Evolutionary conservation across 2,113 vertebrate species (phyloP).

Genomic region (Cyanocitta stelleri): DNA sequence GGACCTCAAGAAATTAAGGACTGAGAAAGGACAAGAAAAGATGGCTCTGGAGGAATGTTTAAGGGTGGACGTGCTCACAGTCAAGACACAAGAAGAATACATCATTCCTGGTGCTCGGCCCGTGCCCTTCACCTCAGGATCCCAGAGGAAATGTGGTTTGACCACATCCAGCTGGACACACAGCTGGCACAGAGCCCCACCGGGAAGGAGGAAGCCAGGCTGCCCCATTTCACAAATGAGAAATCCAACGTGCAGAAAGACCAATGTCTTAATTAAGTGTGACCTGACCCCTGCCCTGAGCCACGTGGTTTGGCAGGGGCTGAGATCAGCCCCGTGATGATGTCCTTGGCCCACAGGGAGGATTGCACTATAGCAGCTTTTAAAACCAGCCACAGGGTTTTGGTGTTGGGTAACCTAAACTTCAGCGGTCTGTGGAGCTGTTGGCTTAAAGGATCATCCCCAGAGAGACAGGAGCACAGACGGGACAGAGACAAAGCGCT

Average conservation of each 20-base stretch:
- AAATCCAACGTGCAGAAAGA: not conserved
- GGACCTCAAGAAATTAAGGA: not conserved
- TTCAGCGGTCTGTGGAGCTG: not conserved
- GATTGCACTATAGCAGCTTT: not conserved
- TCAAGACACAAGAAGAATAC: not conserved
- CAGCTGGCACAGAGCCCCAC: accelerated
- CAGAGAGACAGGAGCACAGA: not conserved
- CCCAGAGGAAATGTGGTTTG: not conserved
- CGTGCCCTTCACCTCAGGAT: not conserved
- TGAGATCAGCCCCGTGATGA: not conserved
- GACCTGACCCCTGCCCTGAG: not conserved
- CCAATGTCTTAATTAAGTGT: not conserved
- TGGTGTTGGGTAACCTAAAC: not conserved
- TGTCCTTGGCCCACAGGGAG: not conserved
- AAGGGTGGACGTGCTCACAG: not conserved
- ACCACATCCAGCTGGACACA: not conserved
- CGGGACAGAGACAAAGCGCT: not conserved
- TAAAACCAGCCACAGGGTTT: not conserved
- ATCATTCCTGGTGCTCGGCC: not conserved
- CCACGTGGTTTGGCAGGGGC: not conserved
- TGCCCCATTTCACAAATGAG: not conserved
- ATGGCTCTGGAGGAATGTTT: not conserved
- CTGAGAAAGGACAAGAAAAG: not conserved
- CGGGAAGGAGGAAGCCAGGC: not conserved
- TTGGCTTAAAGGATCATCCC: not conserved